Percentiles rank a stretch among this genome's conserved stretches.
Conservation (phyloP, 2,113 vertebrate species). For the Dolichotis patagonum region DNA sequence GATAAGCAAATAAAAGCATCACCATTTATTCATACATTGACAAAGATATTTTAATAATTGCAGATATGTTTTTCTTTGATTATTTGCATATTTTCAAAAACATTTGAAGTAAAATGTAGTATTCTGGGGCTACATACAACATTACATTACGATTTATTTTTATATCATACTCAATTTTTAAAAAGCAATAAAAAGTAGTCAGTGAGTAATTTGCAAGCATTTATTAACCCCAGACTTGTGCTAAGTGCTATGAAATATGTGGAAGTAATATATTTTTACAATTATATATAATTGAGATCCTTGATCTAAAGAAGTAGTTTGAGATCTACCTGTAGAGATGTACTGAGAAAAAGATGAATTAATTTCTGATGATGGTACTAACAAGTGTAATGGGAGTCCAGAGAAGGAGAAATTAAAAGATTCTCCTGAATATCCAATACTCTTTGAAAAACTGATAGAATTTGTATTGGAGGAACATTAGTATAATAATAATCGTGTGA, state of each 20-base stretch:
- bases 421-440: neutral
- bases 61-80: conserved; percentile 2
- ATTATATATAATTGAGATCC: conserved; percentile 25
- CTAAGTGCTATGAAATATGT: conserved; percentile 4
- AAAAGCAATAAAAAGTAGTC: neutral
- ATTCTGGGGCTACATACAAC: neutral
- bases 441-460: neutral
- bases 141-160: conserved; percentile 40
- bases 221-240: conserved; percentile 40
- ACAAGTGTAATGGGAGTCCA: neutral
- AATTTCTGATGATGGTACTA: conserved; percentile 10
- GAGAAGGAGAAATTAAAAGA: conserved; percentile 31
- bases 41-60: conserved; percentile 45
- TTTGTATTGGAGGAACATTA: neutral
- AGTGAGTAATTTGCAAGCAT: conserved; percentile 17
- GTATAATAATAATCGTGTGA: neutral
- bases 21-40: conserved; percentile 4
- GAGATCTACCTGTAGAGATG: neutral
- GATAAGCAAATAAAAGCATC: neutral
- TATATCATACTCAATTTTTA: neutral
- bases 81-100: neutral
- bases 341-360: conserved; percentile 46
- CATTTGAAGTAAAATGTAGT: neutral
- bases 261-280: neutral
- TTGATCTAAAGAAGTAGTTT: conserved; percentile 18